Percentiles rank a stretch among this genome's conserved stretches.
Evolutionary conservation across 92 coral and sea anemone genomes (phyloP).

Genomic region (Zoanthus solanderi): DNA sequence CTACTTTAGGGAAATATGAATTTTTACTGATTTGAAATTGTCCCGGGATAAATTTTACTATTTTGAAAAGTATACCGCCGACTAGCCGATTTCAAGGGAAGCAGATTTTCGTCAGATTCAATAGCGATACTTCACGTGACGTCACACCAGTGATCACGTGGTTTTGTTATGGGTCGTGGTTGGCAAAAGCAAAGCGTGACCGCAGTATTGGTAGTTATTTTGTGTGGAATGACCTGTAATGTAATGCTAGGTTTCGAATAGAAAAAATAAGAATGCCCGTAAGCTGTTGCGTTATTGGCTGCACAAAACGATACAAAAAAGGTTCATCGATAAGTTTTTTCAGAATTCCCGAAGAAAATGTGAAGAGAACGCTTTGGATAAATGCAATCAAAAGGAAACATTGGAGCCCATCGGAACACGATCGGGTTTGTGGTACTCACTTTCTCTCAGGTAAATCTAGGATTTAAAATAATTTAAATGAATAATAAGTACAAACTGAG

Average conservation of each 20-base stretch:
- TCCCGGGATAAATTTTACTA: slow-evolving; percentile 10
- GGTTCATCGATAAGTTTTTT: slow-evolving; percentile 43
- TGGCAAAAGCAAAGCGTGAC: slow-evolving; percentile 43
- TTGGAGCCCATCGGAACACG: slow-evolving; percentile 30
- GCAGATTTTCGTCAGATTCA: slow-evolving; percentile 20
- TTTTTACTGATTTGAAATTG: slow-evolving; percentile 8
- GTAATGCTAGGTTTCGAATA: background rate
- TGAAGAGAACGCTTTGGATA: slow-evolving; percentile 45
- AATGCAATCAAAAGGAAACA: slow-evolving; percentile 27
- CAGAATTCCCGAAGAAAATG: slow-evolving; percentile 35
- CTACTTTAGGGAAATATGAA: background rate
- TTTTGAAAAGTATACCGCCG: background rate
- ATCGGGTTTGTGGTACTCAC: slow-evolving; percentile 39
- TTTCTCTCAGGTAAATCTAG: slow-evolving; percentile 32
- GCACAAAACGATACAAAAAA: slow-evolving; percentile 46
- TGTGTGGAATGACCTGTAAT: background rate
- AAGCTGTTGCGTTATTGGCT: slow-evolving; percentile 53
- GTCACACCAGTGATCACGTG: slow-evolving; percentile 35
- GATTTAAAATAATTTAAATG: background rate
- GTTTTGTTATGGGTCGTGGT: slow-evolving; percentile 34
- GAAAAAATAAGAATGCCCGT: slow-evolving; percentile 12
- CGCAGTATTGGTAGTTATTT: background rate
- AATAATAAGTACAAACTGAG: slow-evolving; percentile 7
- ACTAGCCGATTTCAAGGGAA: slow-evolving; percentile 13
- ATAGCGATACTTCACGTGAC: slow-evolving; percentile 41